phyloP scores from a whole-genome alignment of 2,113 vertebrate genomes.

The Prochilodus magdalenae region DNA sequence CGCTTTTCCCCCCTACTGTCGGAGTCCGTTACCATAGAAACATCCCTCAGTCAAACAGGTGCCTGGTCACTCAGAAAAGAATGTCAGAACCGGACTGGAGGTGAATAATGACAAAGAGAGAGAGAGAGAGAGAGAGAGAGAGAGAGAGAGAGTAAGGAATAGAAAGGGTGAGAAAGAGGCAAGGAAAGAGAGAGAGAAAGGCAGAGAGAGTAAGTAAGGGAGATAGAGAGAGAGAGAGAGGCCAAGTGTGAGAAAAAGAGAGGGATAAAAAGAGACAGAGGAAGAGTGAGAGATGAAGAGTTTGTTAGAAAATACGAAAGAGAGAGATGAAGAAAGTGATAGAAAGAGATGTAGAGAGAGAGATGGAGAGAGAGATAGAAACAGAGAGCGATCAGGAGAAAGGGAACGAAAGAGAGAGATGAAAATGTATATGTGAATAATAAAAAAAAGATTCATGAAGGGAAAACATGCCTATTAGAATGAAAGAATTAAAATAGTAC shows the following conservation, averaged over 20 bases:
- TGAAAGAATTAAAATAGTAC: neutral
- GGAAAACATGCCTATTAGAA: neutral
- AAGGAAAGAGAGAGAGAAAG: too few species aligned
- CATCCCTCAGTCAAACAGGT: slow-evolving; percentile 34
- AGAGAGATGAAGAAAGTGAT: too few species aligned
- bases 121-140: neutral
- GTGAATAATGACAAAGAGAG: slow-evolving; percentile 17
- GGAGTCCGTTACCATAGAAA: slow-evolving; percentile 45
- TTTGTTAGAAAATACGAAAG: too few species aligned
- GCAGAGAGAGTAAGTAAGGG: too few species aligned
- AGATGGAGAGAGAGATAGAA: neutral
- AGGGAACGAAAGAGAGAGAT: neutral
- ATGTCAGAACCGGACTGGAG: slow-evolving; percentile 38
- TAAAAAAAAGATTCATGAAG: neutral
- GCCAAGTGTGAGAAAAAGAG: too few species aligned
- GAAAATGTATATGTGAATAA: neutral
- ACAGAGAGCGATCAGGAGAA: neutral
- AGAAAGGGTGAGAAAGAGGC: too few species aligned
- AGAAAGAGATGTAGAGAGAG: neutral
- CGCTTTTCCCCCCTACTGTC: neutral
- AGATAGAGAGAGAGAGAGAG: too few species aligned
- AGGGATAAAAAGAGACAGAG: too few species aligned
- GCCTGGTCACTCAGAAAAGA: slow-evolving; percentile 45
- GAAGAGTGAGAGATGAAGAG: too few species aligned
- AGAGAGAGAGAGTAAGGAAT: neutral